phyloP scores from a whole-genome alignment of 2,113 vertebrate genomes.

The Rhynchomys soricoides region DNA sequence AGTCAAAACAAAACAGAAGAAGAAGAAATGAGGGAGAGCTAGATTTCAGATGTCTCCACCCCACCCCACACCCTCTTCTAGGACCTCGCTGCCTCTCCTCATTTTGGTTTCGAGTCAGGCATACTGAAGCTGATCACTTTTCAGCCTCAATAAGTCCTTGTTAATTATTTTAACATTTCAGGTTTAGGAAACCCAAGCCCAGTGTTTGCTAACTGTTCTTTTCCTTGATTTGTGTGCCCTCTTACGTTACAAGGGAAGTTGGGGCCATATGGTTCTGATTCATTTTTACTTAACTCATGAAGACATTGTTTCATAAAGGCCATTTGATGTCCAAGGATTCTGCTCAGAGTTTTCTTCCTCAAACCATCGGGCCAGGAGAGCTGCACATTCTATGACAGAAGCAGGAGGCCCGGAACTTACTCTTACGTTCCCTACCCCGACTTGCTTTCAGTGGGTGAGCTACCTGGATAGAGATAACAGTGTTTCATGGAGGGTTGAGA shows the following conservation, averaged over 20 bases:
- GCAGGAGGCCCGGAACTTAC: not conserved
- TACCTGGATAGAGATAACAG: slow-evolving; percentile 15
- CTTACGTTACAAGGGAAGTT: slow-evolving; percentile 81
- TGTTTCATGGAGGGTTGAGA: not conserved
- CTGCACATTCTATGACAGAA: slow-evolving; percentile 33
- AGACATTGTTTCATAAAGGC: slow-evolving; percentile 80
- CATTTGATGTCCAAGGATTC: slow-evolving; percentile 80
- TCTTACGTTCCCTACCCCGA: not conserved
- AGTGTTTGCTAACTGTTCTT: slow-evolving; percentile 76
- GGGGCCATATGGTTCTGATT: slow-evolving; percentile 82
- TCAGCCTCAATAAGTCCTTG: slow-evolving; percentile 79
- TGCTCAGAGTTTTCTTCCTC: slow-evolving; percentile 66
- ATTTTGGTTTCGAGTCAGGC: slow-evolving; percentile 71
- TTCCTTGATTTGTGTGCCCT: slow-evolving; percentile 80
- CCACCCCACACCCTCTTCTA: not conserved
- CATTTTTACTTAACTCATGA: slow-evolving; percentile 80
- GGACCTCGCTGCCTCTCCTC: slow-evolving; percentile 50
- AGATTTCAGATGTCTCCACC: slow-evolving; percentile 33
- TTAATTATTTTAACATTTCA: slow-evolving; percentile 83
- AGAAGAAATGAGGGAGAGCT: slow-evolving; percentile 39
- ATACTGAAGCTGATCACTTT: slow-evolving; percentile 81
- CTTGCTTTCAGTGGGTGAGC: not conserved
- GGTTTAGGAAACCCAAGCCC: slow-evolving; percentile 80
- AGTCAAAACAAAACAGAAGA: slow-evolving; percentile 55
- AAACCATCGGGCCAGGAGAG: slow-evolving; percentile 38